Evolutionary conservation across 1,140 invertebrate species (phyloP), one percentile per base, ranked within the genome.

Genomic region (Monochamus saltuarius): DNA sequence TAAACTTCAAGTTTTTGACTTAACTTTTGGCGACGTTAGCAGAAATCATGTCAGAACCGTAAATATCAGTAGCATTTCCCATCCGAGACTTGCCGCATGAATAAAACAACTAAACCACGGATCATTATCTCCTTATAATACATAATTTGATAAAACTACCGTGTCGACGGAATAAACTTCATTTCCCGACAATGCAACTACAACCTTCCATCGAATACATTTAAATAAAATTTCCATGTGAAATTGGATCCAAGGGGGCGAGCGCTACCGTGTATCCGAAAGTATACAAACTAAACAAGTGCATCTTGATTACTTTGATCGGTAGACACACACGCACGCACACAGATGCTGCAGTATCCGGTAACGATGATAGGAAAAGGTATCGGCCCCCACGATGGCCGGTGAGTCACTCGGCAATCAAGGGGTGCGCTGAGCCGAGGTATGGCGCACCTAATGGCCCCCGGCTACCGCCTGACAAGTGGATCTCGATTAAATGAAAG

Each of bases 291-390:
- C 70, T 69, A 71, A 73, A 75, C 73, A 75, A 75, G 74, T 75
- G 74, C 72, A 72, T 73, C 71, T 73, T 75, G 74, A 75, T 75
- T 75, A 65, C 74, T 74, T 75, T 75, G 71, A 72, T 73, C 71
- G 70, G 64, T 59, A 65, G 55, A 56, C 65, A 49, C 14, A 37
- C 43, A 51, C 36, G 49, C 58, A 57, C 53, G 58, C 49, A 70
- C 68, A 66, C 72, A 75, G 71, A 73, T 75, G 73, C 73, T 71
- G 70, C 66, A 72, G 73, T 70, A 75, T 74, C 71, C 73, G 74
- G 71, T 75, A 73, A 75, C 74, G 62, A 61, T 72, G 71, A 71
- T 73, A 74, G 68, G 67, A 73, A 72, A 70, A 72, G 69, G 68
- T 72, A 73, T 64, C 67, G 65, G 56, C 66, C 70, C 73, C 67